These are phyloP conservation scores for Notocelia uddmanniana DNA, from an alignment of 2,888 invertebrate species.

Conservation along the genomic window DNA sequence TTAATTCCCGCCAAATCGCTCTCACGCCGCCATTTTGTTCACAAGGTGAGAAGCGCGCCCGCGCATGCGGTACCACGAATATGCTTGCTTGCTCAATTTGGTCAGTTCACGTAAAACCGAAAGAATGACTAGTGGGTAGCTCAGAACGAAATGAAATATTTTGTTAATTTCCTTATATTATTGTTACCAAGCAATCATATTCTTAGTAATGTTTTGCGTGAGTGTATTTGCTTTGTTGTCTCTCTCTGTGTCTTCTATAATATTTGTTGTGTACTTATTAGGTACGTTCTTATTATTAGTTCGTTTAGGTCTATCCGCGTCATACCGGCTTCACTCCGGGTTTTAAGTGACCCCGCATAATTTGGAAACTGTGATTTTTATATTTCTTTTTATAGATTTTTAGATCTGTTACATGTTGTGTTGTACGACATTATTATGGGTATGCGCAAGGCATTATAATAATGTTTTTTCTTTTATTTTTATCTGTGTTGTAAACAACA, in stretches of 20 bases:
- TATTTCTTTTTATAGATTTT: constrained; percentile 80
- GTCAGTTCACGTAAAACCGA: no score
- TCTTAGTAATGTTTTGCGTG: constrained; percentile 72
- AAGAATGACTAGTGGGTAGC: neutral
- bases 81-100: constrained; percentile 65
- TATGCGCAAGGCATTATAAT: constrained; percentile 53
- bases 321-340: constrained; percentile 74
- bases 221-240: constrained; percentile 79
- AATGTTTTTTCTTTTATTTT: constrained; percentile 54
- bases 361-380: constrained; percentile 85
- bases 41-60: constrained; percentile 84
- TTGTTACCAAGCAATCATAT: constrained; percentile 62
- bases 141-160: neutral
- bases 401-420: constrained; percentile 84
- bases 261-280: constrained; percentile 83
- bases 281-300: constrained; percentile 72
- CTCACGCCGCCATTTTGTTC: constrained; percentile 84
- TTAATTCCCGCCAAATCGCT: constrained; percentile 82
- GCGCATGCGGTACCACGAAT: constrained; percentile 70
- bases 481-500: constrained; percentile 57
- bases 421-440: constrained; percentile 68
- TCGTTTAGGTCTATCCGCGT: constrained; percentile 73
- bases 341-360: constrained; percentile 85
- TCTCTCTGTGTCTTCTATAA: constrained; percentile 78
- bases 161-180: neutral